Conservation (phyloP, 2,888 invertebrate genomes). For the Graphium colonna region DNA sequence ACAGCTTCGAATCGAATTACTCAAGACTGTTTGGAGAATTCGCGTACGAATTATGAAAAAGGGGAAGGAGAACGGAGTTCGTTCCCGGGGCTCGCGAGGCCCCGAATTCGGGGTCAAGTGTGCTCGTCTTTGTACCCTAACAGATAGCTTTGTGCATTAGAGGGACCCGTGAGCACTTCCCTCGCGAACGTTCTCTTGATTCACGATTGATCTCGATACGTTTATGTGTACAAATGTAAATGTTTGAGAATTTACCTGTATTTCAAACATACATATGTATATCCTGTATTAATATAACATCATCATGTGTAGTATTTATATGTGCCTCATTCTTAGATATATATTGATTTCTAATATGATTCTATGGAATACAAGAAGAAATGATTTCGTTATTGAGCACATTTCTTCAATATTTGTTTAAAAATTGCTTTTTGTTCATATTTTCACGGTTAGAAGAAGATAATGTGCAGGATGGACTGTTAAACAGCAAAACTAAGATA, state of each 20-base stretch:
- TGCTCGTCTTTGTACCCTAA: constrained; percentile 65
- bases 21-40: constrained; percentile 25
- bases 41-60: constrained; percentile 36
- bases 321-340: too few species aligned
- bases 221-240: background rate
- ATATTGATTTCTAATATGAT: too few species aligned
- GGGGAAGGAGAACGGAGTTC: background rate
- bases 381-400: too few species aligned
- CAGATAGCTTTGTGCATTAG: constrained; percentile 69
- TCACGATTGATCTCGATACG: constrained; percentile 5
- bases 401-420: too few species aligned
- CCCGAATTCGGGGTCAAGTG: constrained; percentile 61
- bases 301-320: too few species aligned
- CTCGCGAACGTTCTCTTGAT: constrained; percentile 31
- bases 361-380: too few species aligned
- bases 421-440: too few species aligned
- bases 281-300: too few species aligned
- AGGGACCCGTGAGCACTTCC: constrained; percentile 58
- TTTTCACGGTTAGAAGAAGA: too few species aligned
- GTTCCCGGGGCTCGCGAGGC: constrained; percentile 22
- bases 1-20: constrained; percentile 8
- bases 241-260: background rate
- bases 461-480: too few species aligned
- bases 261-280: background rate
- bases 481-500: too few species aligned